Conservation (phyloP, 2,888 invertebrate genomes). For the Prenolepis imparis region DNA sequence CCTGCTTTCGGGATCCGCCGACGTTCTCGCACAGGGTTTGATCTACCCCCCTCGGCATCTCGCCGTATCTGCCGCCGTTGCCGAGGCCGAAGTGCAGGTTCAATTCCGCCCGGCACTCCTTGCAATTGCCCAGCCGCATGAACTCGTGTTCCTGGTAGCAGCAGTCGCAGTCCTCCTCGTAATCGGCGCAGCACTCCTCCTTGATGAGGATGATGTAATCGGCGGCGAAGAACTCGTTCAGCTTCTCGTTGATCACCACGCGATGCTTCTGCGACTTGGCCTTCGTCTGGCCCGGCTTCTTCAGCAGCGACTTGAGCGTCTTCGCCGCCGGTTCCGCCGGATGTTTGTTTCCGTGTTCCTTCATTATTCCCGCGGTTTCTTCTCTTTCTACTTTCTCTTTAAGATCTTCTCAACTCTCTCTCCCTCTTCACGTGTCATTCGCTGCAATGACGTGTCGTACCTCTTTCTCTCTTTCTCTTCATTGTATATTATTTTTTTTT, state of each 20-base stretch:
- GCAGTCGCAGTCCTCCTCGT: slow-evolving; percentile 91
- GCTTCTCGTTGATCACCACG: slow-evolving; percentile 95
- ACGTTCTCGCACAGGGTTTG: slow-evolving; percentile 57
- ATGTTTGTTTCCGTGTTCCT: slow-evolving; percentile 80
- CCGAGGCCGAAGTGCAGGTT: slow-evolving; percentile 85
- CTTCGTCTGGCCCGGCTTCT: slow-evolving; percentile 91
- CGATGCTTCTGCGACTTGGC: slow-evolving; percentile 90
- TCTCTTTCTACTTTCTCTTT: neutral
- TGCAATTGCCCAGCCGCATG: slow-evolving; percentile 89
- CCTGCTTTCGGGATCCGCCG: slow-evolving; percentile 32
- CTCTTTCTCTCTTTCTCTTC: neutral
- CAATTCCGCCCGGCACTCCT: slow-evolving; percentile 84
- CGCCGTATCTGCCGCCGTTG: slow-evolving; percentile 64
- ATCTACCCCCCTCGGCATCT: slow-evolving; percentile 71
- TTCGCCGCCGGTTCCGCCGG: slow-evolving; percentile 81
- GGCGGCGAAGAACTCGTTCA: slow-evolving; percentile 96
- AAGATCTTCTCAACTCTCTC: neutral
- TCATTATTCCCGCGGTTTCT: slow-evolving; percentile 72
- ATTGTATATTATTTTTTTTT: neutral
- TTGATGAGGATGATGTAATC: slow-evolving; percentile 96
- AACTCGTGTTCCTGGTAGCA: slow-evolving; percentile 91
- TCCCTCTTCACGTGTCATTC: neutral
- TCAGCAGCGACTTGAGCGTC: slow-evolving; percentile 91
- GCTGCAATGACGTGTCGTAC: slow-evolving; percentile 13
- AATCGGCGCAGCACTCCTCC: slow-evolving; percentile 94